Base-by-base conservation (phyloP, 2,113 vertebrate genomes). In the Herpetotheres cachinnans region DNA sequence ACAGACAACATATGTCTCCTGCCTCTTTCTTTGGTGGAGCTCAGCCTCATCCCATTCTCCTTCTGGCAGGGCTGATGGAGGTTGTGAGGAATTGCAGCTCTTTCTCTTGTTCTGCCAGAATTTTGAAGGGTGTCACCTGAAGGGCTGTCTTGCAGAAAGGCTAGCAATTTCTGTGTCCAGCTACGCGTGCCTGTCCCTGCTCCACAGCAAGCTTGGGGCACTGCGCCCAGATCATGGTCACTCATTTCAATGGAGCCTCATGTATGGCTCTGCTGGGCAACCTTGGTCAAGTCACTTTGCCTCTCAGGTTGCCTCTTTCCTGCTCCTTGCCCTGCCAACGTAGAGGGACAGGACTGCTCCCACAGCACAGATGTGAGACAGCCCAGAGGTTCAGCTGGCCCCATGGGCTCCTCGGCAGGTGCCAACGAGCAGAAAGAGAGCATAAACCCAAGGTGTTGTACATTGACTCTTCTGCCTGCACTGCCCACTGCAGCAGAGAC, bases 211-310 rank as follows among this genome's bases (percentile, higher is more conserved):
- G 19, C 42, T 29, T 2, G 4, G 61, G 70, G n/a, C 16, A 38
- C 24, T 0, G 0, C 38, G 47, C 19, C 29, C 40, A 19, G n/a
- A 5, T 13, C 13, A 6, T 1, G 1, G 29, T 50, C 38, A 10
- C 3, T 7, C 16, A 5, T 16, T 59, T 54, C 50, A 55, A 0
- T 0, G 1, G 24, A 61, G 42, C 27, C 52, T 76, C 1, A 5
- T 8, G 3, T 1, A 5, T 3, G 38, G 36, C 47, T 88, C 50
- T 79, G n/a, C 65, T 77, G 42, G 38, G 47, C 73, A 66, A 11
- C 12, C 25, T 80, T 29, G 63, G 42, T 54, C 27, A 14, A 42
- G 26, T 71, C 17, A n/a, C 22, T 54, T 67, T 56, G 19, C 21
- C 29, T 63, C 34, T 40, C 34, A 16, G 24, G 30, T 62, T 2